Percentiles rank a stretch among this genome's conserved stretches.
Evolutionary conservation across 1,140 invertebrate species (phyloP).

Genomic region (Luehdorfia chinensis): DNA sequence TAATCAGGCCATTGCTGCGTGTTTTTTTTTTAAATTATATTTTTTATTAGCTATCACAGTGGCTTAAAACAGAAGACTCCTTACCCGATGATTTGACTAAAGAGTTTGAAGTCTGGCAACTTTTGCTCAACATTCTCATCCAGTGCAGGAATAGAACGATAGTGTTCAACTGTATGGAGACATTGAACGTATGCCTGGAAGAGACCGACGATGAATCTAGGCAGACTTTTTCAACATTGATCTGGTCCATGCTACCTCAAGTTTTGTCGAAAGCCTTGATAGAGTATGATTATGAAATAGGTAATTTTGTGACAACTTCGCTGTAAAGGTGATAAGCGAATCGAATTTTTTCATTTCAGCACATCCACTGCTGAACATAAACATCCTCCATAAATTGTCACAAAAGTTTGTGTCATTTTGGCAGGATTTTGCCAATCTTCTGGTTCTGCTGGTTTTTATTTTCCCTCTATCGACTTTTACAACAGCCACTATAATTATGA

Average conservation of each 20-base stretch:
- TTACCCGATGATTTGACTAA: slow-evolving; percentile 53
- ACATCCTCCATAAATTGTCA: no score
- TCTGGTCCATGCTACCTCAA: slow-evolving; percentile 50
- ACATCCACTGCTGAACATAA: no score
- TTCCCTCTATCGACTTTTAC: no score
- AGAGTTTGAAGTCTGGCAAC: slow-evolving; percentile 46
- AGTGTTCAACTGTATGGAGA: slow-evolving; percentile 46
- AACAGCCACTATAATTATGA: no score
- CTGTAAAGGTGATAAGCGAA: no score
- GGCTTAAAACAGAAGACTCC: slow-evolving; percentile 51
- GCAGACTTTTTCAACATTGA: slow-evolving; percentile 39
- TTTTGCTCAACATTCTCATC: slow-evolving; percentile 51
- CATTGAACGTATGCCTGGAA: slow-evolving; percentile 41
- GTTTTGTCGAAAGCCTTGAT: slow-evolving; percentile 49
- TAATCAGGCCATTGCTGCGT: no score
- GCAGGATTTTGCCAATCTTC: no score
- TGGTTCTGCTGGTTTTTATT: no score
- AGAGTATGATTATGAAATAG: slow-evolving; percentile 40
- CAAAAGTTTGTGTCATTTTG: no score
- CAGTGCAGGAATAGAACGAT: slow-evolving; percentile 32
- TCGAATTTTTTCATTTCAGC: no score
- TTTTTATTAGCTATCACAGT: slow-evolving; percentile 62
- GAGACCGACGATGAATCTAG: slow-evolving; percentile 33
- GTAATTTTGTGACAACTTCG: no score
- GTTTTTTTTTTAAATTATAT: no score